phyloP scores from a whole-genome alignment of 2,797 vertebrate species.

The Eospalax fontanierii region DNA sequence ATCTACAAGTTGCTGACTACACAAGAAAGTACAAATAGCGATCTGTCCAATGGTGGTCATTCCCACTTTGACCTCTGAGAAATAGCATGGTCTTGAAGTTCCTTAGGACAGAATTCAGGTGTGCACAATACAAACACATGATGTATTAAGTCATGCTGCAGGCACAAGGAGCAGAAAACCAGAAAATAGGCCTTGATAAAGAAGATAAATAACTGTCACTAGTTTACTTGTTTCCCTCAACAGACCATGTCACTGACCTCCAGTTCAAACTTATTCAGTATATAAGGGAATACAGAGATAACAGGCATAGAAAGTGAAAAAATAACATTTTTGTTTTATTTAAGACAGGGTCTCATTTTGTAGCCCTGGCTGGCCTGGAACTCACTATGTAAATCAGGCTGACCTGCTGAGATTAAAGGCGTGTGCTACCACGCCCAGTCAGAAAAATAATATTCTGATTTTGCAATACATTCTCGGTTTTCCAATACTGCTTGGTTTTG shows the following conservation, averaged over 20 bases:
- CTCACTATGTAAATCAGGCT: too few species aligned
- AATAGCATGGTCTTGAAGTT: not conserved
- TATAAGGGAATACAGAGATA: not conserved
- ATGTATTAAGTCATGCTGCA: not conserved
- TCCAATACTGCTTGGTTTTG: not conserved
- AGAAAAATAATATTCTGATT: constrained; percentile 35
- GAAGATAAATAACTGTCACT: not conserved
- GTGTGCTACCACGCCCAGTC: too few species aligned
- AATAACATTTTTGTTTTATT: too few species aligned
- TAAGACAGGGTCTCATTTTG: too few species aligned
- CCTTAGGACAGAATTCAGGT: constrained; percentile 4
- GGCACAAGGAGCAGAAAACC: not conserved
- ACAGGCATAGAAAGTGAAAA: not conserved
- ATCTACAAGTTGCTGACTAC: not conserved
- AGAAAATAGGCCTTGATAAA: not conserved
- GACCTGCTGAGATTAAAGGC: too few species aligned
- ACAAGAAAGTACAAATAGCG: constrained; percentile 2
- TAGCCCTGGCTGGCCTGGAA: too few species aligned
- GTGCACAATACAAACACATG: not conserved
- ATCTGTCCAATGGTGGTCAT: not conserved
- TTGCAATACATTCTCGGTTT: constrained; percentile 33
- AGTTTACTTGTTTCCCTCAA: not conserved
- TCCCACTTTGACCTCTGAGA: not conserved
- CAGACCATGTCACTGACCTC: not conserved
- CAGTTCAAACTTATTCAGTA: not conserved